Base-by-base conservation (phyloP, 2,113 vertebrate species). In the Pelmatolapia mariae region DNA sequence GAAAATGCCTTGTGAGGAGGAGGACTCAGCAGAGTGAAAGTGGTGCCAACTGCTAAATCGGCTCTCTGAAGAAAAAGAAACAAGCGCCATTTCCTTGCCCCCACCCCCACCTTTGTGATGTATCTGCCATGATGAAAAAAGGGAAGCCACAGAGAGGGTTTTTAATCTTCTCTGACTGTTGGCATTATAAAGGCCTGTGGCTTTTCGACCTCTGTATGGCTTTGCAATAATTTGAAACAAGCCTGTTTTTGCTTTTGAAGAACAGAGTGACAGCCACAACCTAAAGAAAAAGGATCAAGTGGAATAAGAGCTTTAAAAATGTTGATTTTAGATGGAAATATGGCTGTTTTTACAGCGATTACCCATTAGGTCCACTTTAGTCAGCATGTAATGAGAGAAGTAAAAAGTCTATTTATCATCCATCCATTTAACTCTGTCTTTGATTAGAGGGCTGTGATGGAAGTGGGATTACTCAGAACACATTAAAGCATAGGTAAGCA, bases 101-200 rank as follows among this genome's bases (percentile, higher is more conserved):
- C 81, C 89, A 12, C 54, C 86, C 57, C 88, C 80, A 82, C 84
- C 89, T 85, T 92, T 95, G 92, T 94, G 93, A 94, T 94, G 86
- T 88, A 88, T 93, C 88, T 95, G 87, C 93, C 93, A 91, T 91
- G 87, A 93, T 89, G 86, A 92, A 87, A 88, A 89, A 90, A 88
- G 22, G 83, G 63, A 86, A 87, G 87, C 86, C 84, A 52, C 90
- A 85, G 84, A 86, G 73, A 94, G 80, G 89, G 83, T 89, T 94
- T 95, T 94, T 94, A 94, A 95, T 95, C 93, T 93, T 93, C 89
- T 91, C 71, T 92, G 85, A 85, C 63, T 86, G 87, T 78, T 91
- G 91, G 63, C 86, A 66, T 94, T 84, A 86, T 86, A 81, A 89
- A 93, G 89, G 76, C 68, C 92, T 29, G 82, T 66, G 88, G 88